Base-by-base conservation (phyloP, 2,113 vertebrate species). In the Typhlomys cinereus region DNA sequence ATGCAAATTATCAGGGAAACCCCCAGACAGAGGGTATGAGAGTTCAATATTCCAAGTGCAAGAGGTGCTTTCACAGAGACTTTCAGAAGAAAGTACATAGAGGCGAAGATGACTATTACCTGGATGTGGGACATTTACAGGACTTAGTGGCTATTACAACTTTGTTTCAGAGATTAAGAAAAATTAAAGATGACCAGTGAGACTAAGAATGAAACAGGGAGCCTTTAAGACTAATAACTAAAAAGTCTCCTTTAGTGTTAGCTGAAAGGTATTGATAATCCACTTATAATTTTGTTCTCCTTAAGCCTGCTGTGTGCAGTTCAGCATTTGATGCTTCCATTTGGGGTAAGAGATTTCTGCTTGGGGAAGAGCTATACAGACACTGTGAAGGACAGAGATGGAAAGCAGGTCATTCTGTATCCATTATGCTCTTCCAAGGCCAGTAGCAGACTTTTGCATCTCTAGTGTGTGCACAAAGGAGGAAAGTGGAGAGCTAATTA, bases 401-500 rank as follows among this genome's bases (percentile, higher is more conserved):
- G 36, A 48, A 20, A 90, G 75, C 44, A 48, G 78, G 48, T 36
- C 71, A 74, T 87, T 88, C 52, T 79, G 20, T 54, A 84, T 92
- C 90, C 59, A 84, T 73, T 57, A 44, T 73, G 18, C 66, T 93
- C 31, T 44, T 62, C 34, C 78, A 88, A 5, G 73, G 83, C 90
- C 86, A 85, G 86, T 69, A 87, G 54, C 76, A 75, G 82, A 92
- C 92, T 94, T 90, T 80, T 90, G 70, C 66, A 75, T 87, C 14
- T 0, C 76, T 89, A 34, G 41, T n/a, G 78, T 89, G 69, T 61
- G 31, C 67, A 85, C 67, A 94, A 74, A 69, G 90, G 50, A 34
- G 59, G 36, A 79, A 93, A 80, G 89, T n/a, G 48, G 54, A 90
- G 62, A 78, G 41, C 78, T 90, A 90, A 80, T 95, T 92, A 79